Evolutionary conservation across 1,140 invertebrate species (phyloP), one percentile per base, ranked within the genome.

Genomic region (Drosophila takahashii): DNA sequence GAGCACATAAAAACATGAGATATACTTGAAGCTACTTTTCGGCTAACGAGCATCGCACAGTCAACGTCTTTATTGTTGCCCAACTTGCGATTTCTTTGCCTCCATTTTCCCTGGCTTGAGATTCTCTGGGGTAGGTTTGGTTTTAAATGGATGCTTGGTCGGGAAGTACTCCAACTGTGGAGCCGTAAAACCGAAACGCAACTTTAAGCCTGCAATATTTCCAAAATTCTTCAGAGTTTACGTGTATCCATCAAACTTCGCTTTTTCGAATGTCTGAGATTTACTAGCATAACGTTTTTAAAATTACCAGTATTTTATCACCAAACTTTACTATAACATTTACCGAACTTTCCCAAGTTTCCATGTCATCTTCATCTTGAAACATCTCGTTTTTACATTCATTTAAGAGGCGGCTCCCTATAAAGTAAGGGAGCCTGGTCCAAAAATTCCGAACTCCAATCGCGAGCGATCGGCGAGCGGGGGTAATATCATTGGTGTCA

Each of bases 401-500:
- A 86, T 86, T 72, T 13, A 44, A 11, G 9, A 73, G 54, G 36
- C 84, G 83, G 85, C 83, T 16, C 76, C 83, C 83, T 89, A 70
- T 87, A 53, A 87, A 87, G 83, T 87, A 87, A 87, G 79, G 79
- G 76, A 56, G 62, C 52, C 83, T 70, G 50, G 26, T 69, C 79
- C 83, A 87, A 87, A 87, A 87, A 87, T 87, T 87, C 83, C 83
- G 83, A 89, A 59, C 41, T 26, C 59, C 48, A 37, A 57, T 69
- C 51, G 36, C 34, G n/a, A 27, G 51, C 11, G 62, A 76, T 58
- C 44, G 48, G 58, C 48, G 66, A 59, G 76, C 83, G 83, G 83
- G 83, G 84, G 76, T 76, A 41, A 71, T 61, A 87, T 86, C 79
- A 77, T 87, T 87, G 83, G 83, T 89, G 83, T 87, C 83, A 87